These are phyloP conservation scores for Rhagoletis pomonella DNA, from an alignment of 1,140 invertebrate species.

Conservation along the genomic window DNA sequence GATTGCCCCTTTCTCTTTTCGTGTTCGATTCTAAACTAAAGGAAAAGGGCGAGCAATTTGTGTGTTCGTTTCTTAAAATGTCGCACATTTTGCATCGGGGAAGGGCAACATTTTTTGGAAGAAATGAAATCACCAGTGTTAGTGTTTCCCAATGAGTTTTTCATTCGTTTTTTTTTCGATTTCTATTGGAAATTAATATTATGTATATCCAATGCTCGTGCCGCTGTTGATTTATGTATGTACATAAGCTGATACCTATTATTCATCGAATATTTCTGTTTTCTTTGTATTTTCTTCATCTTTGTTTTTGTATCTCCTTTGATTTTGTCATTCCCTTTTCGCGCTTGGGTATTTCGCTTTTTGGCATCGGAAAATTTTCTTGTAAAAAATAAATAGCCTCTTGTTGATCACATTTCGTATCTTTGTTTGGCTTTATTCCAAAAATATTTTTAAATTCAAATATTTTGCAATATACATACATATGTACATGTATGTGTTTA, in stretches of 20 bases:
- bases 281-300: background rate
- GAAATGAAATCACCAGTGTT: no score
- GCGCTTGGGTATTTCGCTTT: background rate
- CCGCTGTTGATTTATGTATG: conserved; percentile 18
- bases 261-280: background rate
- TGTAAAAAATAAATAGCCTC: conserved; percentile 35
- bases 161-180: background rate
- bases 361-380: conserved; percentile 35
- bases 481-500: no score
- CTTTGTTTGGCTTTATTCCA: conserved; percentile 53
- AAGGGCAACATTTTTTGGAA: no score
- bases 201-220: background rate
- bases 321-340: background rate
- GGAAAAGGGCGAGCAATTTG: no score
- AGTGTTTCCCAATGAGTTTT: background rate
- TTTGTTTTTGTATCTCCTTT: background rate
- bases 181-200: background rate
- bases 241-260: background rate
- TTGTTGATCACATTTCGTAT: conserved; percentile 17
- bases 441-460: conserved; percentile 45
- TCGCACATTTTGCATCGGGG: no score
- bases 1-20: no score
- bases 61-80: no score
- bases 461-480: conserved; percentile 1
- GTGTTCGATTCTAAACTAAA: no score